Conservation (phyloP, 2,113 vertebrate genomes). For the Oenanthe melanoleuca region DNA sequence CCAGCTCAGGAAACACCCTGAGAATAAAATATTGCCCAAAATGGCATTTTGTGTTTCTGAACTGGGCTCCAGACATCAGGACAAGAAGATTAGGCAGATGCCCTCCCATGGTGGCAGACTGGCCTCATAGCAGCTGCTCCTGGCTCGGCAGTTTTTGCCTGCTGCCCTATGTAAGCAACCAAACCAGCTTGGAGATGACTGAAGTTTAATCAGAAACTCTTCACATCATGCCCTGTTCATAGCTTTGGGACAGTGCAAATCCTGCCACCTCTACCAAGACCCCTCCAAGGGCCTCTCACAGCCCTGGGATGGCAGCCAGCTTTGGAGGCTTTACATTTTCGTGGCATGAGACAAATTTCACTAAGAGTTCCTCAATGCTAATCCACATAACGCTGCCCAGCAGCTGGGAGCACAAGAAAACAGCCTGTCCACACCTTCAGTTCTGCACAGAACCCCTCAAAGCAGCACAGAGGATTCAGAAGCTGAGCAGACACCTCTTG, state of each 20-base stretch:
- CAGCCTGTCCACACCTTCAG: not conserved
- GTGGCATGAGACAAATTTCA: slow-evolving; percentile 36
- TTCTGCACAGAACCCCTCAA: not conserved
- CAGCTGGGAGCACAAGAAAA: slow-evolving; percentile 6
- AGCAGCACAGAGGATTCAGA: not conserved
- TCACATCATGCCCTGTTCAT: not conserved
- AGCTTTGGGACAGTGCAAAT: not conserved
- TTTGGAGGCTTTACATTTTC: slow-evolving; percentile 54
- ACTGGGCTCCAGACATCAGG: not conserved
- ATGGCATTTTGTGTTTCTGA: not conserved
- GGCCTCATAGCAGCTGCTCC: accelerated
- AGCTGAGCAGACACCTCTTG: not conserved
- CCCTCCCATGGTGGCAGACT: not conserved
- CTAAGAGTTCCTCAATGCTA: slow-evolving; percentile 4
- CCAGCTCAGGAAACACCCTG: not conserved
- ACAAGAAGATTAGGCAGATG: not conserved
- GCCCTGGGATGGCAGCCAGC: slow-evolving; percentile 44
- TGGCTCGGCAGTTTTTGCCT: not conserved
- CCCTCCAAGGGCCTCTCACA: slow-evolving; percentile 40
- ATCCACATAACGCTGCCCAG: not conserved
- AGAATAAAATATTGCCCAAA: not conserved
- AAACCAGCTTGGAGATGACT: not conserved
- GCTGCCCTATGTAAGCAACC: not conserved
- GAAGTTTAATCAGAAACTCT: not conserved
- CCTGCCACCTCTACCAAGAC: not conserved